Evolutionary conservation across 2,113 vertebrate species (phyloP).

Genomic region (Dipodomys ordii): DNA sequence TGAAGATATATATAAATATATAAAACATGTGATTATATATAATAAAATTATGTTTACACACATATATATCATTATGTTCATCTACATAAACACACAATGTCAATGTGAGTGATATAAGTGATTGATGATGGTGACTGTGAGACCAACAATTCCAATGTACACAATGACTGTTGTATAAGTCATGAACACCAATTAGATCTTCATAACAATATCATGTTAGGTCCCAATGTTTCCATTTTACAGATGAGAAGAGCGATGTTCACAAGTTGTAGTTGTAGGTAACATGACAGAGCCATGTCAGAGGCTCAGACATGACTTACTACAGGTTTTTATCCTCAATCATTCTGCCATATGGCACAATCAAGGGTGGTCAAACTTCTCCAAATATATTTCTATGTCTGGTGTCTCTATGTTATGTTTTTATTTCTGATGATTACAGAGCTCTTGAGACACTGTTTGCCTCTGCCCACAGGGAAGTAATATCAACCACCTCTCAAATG

Average conservation of each 20-base stretch:
- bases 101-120: neutral
- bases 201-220: neutral
- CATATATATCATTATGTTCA: too few species aligned
- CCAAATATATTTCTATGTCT: neutral
- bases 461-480: conserved; percentile 29
- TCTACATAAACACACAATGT: too few species aligned
- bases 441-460: conserved; percentile 22
- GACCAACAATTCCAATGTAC: neutral
- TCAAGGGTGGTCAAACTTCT: neutral
- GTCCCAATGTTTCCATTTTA: neutral
- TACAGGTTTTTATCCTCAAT: neutral
- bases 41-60: too few species aligned
- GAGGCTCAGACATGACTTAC: neutral
- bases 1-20: too few species aligned
- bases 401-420: neutral
- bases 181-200: neutral
- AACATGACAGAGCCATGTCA: neutral
- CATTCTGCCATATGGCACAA: neutral
- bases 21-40: too few species aligned
- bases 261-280: neutral
- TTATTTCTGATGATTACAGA: conserved; percentile 15
- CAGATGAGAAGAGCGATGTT: neutral
- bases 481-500: neutral
- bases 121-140: neutral
- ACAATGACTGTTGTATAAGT: neutral